phyloP scores from a whole-genome alignment of 1,140 invertebrate species.

The Halotydeus destructor region DNA sequence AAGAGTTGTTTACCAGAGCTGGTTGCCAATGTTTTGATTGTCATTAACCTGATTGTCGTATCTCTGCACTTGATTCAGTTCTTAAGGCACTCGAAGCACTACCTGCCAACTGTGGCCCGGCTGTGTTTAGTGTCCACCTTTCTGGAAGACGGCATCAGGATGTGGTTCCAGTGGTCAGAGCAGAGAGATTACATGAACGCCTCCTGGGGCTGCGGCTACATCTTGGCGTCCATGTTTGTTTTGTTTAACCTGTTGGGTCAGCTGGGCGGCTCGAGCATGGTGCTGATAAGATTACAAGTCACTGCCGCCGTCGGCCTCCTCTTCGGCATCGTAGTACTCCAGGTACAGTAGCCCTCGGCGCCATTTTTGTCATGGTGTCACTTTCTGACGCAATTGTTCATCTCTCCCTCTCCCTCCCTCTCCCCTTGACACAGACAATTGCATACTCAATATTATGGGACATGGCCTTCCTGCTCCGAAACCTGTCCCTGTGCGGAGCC shows the following conservation, averaged over 20 bases:
- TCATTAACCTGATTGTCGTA: conserved; percentile 1
- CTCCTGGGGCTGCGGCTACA: conserved; percentile 89
- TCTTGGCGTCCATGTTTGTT: conserved; percentile 77
- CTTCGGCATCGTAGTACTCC: conserved; percentile 86
- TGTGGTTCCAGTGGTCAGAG: conserved; percentile 98
- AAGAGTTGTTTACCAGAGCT: conserved; percentile 25
- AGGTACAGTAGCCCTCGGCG: conserved; percentile 34
- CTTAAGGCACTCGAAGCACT: conserved; percentile 69
- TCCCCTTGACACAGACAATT: conserved; percentile 44
- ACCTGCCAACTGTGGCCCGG: conserved; percentile 82
- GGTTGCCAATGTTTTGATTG: conserved; percentile 1
- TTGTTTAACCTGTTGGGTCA: conserved; percentile 85
- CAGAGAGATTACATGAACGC: conserved; percentile 95
- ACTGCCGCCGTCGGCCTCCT: conserved; percentile 77
- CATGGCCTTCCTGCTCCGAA: conserved; percentile 76
- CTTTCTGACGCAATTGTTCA: neutral
- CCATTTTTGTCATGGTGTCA: neutral
- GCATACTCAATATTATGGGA: conserved; percentile 98
- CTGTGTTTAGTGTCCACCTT: conserved; percentile 97
- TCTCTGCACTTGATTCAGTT: conserved; percentile 39
- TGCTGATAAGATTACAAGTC: conserved; percentile 77
- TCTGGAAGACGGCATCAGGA: conserved; percentile 92
- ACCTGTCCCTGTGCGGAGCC: conserved; percentile 85
- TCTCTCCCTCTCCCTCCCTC: neutral
- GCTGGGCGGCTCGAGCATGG: conserved; percentile 83